Base-by-base conservation (phyloP, 1,140 invertebrate species). In the Homarus americanus region DNA sequence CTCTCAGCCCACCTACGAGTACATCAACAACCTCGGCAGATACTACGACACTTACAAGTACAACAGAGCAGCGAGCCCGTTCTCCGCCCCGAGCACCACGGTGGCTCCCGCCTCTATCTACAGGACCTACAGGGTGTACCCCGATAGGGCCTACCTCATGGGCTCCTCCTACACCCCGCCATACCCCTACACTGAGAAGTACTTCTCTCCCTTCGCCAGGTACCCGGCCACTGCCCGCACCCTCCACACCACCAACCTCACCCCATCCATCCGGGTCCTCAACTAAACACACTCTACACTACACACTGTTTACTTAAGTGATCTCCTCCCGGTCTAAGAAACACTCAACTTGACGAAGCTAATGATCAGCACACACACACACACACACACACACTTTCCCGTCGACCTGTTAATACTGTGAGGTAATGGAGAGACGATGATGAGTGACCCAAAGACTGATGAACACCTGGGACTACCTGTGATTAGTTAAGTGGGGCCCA, bases 11-110 rank as follows among this genome's bases (percentile, higher is more conserved):
- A 63, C 84, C 24, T 87, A 87, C 73, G 34, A 87, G 20, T 87
- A 87, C 84, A 78, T 87, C 73, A 87, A 78, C 84, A 87, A 78
- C 49, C 87, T 90, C 49, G 63, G 58, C 66, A 78, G 24, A 44
- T 75, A 90, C 82, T 83, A 83, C 34, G 80, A 90, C 80, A 83
- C 87, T 0, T 90, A 84, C 69, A 90, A 63, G 87, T 90, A 90
- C 87, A 38, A 58, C 44, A 44, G 72, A 40, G 72, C 69, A 28
- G 66, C 34, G 79, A 89, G 79, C 40, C 79, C 87, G n/a, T 79
- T 87, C 73, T 17, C 20, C 9, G 40, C 38, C 28, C 34, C 72
- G 1, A 41, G 41, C 24, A 28, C 36, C 32, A 72, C 36, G 40
- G 28, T 41, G n/a, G 36, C 85, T 20, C 44, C 85, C 40, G 69